Evolutionary conservation across 1,140 invertebrate genomes (phyloP), one percentile per base, ranked within the genome.

Genomic region (Sinella curviseta): DNA sequence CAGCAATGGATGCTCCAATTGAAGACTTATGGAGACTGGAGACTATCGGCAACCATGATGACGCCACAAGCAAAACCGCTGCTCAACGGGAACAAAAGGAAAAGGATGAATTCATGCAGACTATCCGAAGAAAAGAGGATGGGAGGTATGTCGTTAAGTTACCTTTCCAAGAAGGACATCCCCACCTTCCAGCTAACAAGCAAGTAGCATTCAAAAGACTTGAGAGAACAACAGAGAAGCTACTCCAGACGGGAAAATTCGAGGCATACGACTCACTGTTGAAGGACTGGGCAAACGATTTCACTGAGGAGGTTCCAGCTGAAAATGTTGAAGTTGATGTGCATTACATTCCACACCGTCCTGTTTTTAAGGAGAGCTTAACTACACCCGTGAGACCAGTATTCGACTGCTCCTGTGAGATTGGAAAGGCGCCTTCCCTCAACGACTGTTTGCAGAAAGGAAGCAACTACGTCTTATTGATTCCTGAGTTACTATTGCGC

Each of bases 1-100:
- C 85, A 39, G 34, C 76, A 0, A 76, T 35, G 12, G 76, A 81
- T 24, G 76, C 79, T 1, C 36, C 82, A 16, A 76, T 86, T 33
- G 76, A 79, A 0, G 84, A 86, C 35, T 83, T 88, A 24, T 87
- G 86, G 85, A 54, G 54, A 24, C 76, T 87, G 33, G 86, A 87
- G 74, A 81, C 83, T 39, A 33, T 87, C 2, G 86, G 86, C 36
- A 87, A 87, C 60, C 74, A 12, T 12, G 85, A 88, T 80, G 85
- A 86, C 0, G 77, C 79, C n/a, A 80, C 84, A 79, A 85, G 83
- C 65, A 70, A 83, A 81, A 75, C 82, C 48, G n/a, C 39, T 48
- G 39, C 74, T 14, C 83, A 85, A 65, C 8, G 4, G 24, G 31
- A 78, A 28, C 76, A 84, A 77, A 78, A 16, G 4, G 26, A 4